Base-by-base conservation (phyloP, 1,140 invertebrate species). In the Condylostylus longicornis region DNA sequence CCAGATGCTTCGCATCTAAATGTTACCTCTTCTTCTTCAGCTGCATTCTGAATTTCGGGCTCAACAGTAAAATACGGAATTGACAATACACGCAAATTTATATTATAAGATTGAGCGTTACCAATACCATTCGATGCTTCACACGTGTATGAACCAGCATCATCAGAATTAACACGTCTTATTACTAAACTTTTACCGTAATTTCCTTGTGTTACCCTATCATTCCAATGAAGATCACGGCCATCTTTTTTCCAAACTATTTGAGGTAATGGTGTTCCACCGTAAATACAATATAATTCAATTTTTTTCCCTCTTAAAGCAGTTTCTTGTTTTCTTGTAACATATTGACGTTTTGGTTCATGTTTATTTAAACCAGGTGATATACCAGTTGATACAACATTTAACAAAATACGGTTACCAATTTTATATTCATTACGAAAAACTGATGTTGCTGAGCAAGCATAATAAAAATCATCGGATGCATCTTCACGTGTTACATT, bases 171-270 rank as follows among this genome's bases (percentile, higher is more conserved):
- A 1, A 86, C 79, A 45, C 82, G 73, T 44, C 79, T 77, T 43
- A 96, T 90, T 12, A 87, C 67, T 35, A 96, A 63, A 8, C 85
- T 90, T 64, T 94, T 94, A 3, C 89, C 89, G 64, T 90, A 94
- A 63, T 93, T 86, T 28, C 76, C 79, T 51, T 83, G 80, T 1
- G 74, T 79, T 31, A 88, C 70, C 18, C 83, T 67, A 51, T 87
- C 82, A 12, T 69, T 75, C 19, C 79, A 70, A 37, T 67, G 61
- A 42, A 86, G 66, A 25, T 66, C 52, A 21, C 54, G 56, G 0
- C 82, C 82, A 57, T 85, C 71, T 66, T 89, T 89, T 34, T 66
- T 72, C 90, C 90, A 95, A 5, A 85, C 69, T 5, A 74, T 79
- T 58, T 83, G 77, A 0, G 82, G 82, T 34, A 86, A 49, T 2